These are phyloP conservation scores for Alexandromys fortis DNA, from an alignment of 2,113 vertebrate genomes.

Conservation along the genomic window DNA sequence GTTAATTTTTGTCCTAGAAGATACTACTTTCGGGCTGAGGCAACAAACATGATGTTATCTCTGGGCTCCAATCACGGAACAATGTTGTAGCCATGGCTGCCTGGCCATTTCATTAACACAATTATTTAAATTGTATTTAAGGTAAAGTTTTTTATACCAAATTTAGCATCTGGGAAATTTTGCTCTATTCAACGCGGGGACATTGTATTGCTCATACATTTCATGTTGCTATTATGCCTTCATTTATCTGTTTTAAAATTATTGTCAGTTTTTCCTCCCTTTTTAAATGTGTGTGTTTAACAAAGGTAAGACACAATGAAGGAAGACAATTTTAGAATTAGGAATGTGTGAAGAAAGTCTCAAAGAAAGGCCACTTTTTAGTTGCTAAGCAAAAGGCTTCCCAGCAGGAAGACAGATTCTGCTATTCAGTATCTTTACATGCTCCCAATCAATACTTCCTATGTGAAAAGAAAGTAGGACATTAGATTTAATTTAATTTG, in stretches of 20 bases:
- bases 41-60: background rate
- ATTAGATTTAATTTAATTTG: background rate
- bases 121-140: constrained; percentile 28
- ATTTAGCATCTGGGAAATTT: background rate
- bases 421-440: background rate
- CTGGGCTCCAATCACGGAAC: background rate
- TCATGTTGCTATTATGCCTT: background rate
- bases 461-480: background rate
- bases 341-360: background rate
- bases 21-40: background rate
- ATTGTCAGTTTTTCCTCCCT: background rate
- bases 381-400: background rate
- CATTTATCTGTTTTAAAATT: background rate
- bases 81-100: background rate
- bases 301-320: background rate
- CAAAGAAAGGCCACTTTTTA: background rate
- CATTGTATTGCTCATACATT: background rate
- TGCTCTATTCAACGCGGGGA: background rate
- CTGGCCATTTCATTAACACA: constrained; percentile 8
- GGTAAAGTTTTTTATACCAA: background rate
- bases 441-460: background rate
- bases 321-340: background rate
- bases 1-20: background rate
- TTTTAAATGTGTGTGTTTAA: background rate
- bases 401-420: background rate